A percentile compares a stretch with the other conserved stretches of the same genome.
Evolutionary conservation across 2,888 invertebrate genomes (phyloP).

Genomic region (Salticus scenicus): DNA sequence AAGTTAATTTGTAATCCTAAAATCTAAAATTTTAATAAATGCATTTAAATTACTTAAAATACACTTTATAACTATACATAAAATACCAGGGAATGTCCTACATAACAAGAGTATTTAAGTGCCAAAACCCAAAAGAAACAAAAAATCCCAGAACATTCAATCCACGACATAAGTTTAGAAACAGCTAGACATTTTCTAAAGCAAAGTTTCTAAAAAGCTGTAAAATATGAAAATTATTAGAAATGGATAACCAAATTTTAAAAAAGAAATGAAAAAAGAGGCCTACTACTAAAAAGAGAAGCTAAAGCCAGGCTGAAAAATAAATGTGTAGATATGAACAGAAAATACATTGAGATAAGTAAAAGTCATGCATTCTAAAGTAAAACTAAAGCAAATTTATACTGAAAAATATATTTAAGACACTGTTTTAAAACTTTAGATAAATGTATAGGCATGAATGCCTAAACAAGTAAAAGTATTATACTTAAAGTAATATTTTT

Average conservation of each 20-base stretch:
- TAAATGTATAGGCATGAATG: too few species aligned
- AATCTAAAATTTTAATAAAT: neutral
- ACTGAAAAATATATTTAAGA: too few species aligned
- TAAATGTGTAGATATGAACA: neutral
- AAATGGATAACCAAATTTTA: neutral
- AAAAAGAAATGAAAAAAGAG: slow-evolving; percentile 2
- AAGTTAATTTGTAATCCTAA: slow-evolving; percentile 5
- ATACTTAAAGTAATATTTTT: too few species aligned
- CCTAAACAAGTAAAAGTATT: too few species aligned
- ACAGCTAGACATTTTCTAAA: slow-evolving; percentile 10
- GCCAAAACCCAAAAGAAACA: slow-evolving; percentile 12
- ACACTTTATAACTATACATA: neutral
- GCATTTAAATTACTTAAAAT: neutral
- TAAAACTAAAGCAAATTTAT: too few species aligned
- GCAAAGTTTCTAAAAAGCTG: slow-evolving; percentile 9
- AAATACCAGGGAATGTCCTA: neutral
- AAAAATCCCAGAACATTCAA: slow-evolving; percentile 20
- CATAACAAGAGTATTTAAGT: neutral
- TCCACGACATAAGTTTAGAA: slow-evolving; percentile 4
- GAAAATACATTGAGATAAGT: neutral
- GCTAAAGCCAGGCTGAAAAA: slow-evolving; percentile 10
- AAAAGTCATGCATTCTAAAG: neutral
- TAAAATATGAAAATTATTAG: neutral
- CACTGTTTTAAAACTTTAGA: too few species aligned
- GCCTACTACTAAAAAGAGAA: slow-evolving; percentile 11